A percentile compares a stretch with the other conserved stretches of the same genome.
These are phyloP conservation scores for Brachyistius frenatus DNA, from an alignment of 2,113 vertebrate genomes.

Conservation along the genomic window DNA sequence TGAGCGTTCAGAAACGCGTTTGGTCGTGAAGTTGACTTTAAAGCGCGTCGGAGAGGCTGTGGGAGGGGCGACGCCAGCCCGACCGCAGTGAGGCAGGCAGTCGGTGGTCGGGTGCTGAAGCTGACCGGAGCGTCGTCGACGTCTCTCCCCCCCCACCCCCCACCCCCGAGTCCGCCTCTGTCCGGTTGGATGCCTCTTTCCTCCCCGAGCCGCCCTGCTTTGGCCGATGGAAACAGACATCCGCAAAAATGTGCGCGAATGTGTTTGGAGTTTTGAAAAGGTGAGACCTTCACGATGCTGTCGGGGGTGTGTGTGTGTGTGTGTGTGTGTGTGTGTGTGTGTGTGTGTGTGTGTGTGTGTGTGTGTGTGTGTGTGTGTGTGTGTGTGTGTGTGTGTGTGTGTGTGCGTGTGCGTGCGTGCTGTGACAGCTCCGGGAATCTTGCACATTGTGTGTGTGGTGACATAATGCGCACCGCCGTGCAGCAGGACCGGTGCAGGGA, in stretches of 20 bases:
- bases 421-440: no score
- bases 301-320: not conserved
- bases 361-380: not conserved
- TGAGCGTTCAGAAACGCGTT: no score
- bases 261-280: conserved; percentile 86
- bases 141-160: not conserved
- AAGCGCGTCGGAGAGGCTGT: conserved; percentile 22
- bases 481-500: conserved; percentile 29
- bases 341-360: conserved; percentile 16
- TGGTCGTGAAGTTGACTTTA: not conserved
- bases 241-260: conserved; percentile 83
- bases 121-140: conserved; percentile 48
- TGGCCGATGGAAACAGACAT: conserved; percentile 80
- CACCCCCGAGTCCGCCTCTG: not conserved
- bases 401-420: not conserved
- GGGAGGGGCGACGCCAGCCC: conserved; percentile 74
- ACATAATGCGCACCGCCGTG: conserved; percentile 72
- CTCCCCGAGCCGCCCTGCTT: conserved; percentile 9
- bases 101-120: conserved; percentile 23
- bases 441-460: conserved; percentile 30
- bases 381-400: conserved; percentile 8
- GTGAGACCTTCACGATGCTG: conserved; percentile 70
- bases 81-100: conserved; percentile 53
- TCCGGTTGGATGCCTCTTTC: conserved; percentile 25
- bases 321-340: not conserved